phyloP scores from a whole-genome alignment of 2,888 invertebrate genomes.

The Spilarctia lutea region DNA sequence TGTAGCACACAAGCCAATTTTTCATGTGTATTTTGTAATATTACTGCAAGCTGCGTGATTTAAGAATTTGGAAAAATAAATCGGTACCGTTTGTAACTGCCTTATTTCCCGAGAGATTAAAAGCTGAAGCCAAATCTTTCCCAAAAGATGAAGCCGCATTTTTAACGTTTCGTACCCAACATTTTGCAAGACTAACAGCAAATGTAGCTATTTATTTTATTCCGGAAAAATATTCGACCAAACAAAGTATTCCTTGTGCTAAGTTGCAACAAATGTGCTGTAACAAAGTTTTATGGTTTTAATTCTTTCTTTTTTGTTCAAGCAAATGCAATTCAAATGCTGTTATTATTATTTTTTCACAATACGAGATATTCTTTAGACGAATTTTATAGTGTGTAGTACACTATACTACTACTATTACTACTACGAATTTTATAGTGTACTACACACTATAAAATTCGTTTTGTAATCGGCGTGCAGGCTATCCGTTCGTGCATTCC shows the following conservation, averaged over 20 bases:
- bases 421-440: no score
- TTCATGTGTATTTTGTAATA: slow-evolving; percentile 18
- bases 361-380: no score
- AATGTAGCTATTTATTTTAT: slow-evolving; percentile 26
- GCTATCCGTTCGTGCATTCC: no score
- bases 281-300: neutral
- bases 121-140: slow-evolving; percentile 31
- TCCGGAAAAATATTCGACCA: slow-evolving; percentile 8
- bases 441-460: no score
- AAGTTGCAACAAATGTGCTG: slow-evolving; percentile 3
- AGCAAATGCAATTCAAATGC: neutral
- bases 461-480: no score
- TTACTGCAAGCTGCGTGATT: slow-evolving; percentile 40
- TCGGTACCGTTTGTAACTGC: slow-evolving; percentile 31
- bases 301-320: neutral
- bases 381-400: no score
- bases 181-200: slow-evolving; percentile 17
- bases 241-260: neutral
- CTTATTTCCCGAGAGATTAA: slow-evolving; percentile 48
- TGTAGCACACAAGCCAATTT: neutral
- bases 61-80: slow-evolving; percentile 40
- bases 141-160: slow-evolving; percentile 36
- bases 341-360: neutral
- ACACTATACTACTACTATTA: no score
- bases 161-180: slow-evolving; percentile 25